phyloP scores from a whole-genome alignment of 2,888 invertebrate species.

The Teinopalpus imperialis region DNA sequence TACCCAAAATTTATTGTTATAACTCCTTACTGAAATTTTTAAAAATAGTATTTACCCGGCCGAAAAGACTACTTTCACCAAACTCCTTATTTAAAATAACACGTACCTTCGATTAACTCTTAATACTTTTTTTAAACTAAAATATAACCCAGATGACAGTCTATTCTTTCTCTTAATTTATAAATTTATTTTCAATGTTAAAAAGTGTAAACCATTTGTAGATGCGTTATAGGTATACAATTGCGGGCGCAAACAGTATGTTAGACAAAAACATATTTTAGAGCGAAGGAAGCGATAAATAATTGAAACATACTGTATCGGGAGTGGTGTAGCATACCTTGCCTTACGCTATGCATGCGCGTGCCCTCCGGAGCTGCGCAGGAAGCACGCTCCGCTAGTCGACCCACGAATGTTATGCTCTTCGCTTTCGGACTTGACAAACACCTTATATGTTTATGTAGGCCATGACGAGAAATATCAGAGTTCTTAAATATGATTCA shows the following conservation, averaged over 20 bases:
- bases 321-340: conserved; percentile 41
- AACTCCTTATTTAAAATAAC: too few relatives aligned
- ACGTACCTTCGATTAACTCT: too few relatives aligned
- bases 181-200: too few relatives aligned
- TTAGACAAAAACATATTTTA: conserved; percentile 17
- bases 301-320: conserved; percentile 47
- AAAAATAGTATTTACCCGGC: too few relatives aligned
- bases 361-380: conserved; percentile 50
- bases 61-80: too few relatives aligned
- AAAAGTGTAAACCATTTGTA: too few relatives aligned
- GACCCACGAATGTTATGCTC: conserved; percentile 42
- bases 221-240: too few relatives aligned
- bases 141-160: too few relatives aligned
- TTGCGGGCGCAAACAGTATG: conserved; percentile 21
- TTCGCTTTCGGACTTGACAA: conserved; percentile 49
- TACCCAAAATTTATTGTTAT: too few relatives aligned
- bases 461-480: conserved; percentile 43
- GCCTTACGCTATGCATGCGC: conserved; percentile 52
- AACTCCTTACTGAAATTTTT: too few relatives aligned
- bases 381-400: conserved; percentile 65
- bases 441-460: conserved; percentile 51
- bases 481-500: conserved; percentile 11
- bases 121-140: too few relatives aligned
- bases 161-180: too few relatives aligned
- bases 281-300: conserved; percentile 27